Base-by-base conservation (phyloP, 92 coral and sea anemone species). In the Pocillopora grandis region DNA sequence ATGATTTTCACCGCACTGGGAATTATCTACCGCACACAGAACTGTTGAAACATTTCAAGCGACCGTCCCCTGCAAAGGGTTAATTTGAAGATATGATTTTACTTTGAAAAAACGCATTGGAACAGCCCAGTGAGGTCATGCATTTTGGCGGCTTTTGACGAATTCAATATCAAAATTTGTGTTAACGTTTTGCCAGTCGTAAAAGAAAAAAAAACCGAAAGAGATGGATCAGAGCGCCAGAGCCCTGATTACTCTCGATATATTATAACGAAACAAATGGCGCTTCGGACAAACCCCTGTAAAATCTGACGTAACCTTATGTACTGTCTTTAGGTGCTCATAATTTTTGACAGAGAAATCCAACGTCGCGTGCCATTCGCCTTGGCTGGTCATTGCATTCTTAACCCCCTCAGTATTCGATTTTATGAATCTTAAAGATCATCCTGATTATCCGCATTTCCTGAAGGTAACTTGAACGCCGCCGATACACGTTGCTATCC, bases 51-150 rank as follows among this genome's bases (percentile, higher is more conserved):
- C 61, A 60, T 71, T 58, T 31, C 1, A 37, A 56, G 55, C 76
- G 77, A 71, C 85, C 63, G 60, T 71, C 77, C 85, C 85, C 85
- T 81, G 85, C 85, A 81, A 81, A 71, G 85, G 85, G 85, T 81
- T 81, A 81, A 81, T 81, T 81, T 59, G 36, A 70, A 71, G 55
- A 71, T 12, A 60, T 36, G 42, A 58, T 80, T 9, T 16, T 9
- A 76, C 62, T 31, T 61, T 9, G 17, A 13, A 3, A 18, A 2
- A n/a, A 31, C n/a, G 52, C 52, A 42, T 3, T 42, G 52, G 16
- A 66, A 58, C 62, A 15, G n/a, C 52, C 52, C 65, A 35, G 63
- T 27, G 49, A 48, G 37, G 56, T 21, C 73, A 20, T 15, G 52
- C 42, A 37, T 11, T 6, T 8, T 11, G 10, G 31, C 7, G 13